Evolutionary conservation across 1,140 invertebrate genomes (phyloP), one percentile per base, ranked within the genome.

Genomic region (Odontomachus brunneus): DNA sequence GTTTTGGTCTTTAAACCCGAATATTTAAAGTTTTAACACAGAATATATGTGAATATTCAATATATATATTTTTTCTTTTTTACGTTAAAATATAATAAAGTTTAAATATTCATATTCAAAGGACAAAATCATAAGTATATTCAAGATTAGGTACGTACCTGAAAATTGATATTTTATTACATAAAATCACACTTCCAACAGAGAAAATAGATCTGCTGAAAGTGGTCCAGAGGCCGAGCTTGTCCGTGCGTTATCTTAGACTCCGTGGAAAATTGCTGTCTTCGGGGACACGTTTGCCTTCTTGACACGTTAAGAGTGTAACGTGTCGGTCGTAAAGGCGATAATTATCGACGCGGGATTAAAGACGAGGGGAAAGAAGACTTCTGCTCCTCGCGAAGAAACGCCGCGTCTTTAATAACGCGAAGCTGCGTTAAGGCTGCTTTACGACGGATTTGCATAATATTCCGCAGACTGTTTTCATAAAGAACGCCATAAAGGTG

Each of bases 361-460:
- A 65, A 66, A 76, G 62, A 9, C 38, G 49, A 49, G 22, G 29
- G 48, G 67, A 15, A 2, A 19, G n/a, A 49, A 17, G 15, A 38
- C 49, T 44, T 44, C 9, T 44, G 3, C 57, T 57, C 44, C 3
- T 65, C 38, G 60, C n/a, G 59, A 65, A 24, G 49, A 22, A 65
- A 75, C 15, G 38, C 29, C n/a, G 38, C 11, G 38, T 63, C 29
- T 76, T 38, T 67, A 53, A 24, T 67, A 76, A 76, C 48, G 26
- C 19, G 15, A 55, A 11, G 15, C 22, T 15, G 14, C 53, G 26
- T 74, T 26, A 75, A 75, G 19, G 17, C 19, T 53, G 26, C 15
- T 44, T 67, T 53, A 76, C 48, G 29, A 67, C 57, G 24, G 53
- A 76, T 76, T 76, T 76, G 29, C 74, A 76, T 76, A 76, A 76